Base-by-base conservation (phyloP, 2,797 vertebrate species). In the Melanotaenia boesemani region DNA sequence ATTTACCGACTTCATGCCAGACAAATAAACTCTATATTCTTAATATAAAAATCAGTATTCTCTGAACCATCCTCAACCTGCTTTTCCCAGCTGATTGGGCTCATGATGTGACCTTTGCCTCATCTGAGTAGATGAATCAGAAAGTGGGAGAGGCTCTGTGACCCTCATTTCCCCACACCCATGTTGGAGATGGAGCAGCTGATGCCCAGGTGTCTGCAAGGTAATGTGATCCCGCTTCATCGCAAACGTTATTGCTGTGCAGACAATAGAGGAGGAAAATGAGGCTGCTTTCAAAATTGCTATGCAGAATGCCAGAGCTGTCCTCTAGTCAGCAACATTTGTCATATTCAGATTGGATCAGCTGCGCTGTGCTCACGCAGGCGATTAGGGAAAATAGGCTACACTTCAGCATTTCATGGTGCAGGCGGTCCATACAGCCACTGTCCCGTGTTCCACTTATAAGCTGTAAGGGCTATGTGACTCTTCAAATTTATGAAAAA, bases 331-430 rank as follows among this genome's bases (percentile, higher is more conserved):
- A 88, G 91, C 80, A 79, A 69, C 87, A 89, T 90, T 91, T 86
- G 84, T 91, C 87, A 88, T 76, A 86, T 83, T 90, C 85, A 84
- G 82, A 90, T 89, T 85, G 86, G 87, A 89, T 91, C 92, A 87
- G 84, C 16, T 16, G 69, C 67, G 85, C 80, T 86, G 77, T 71
- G 77, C 88, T 81, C 88, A 84, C 80, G 74, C 72, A 59, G 86
- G 58, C 72, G 77, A 91, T 87, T 83, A 78, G 79, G 71, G 77
- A 63, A 83, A 90, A 80, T 79, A 69, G 72, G 77, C 78, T 77
- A 54, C 6, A 11, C 64, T 75, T 83, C 76, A 68, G 79, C 74
- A 58, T 86, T 63, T 70, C 71, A 39, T 24, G 1, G 61, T 12
- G 1, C 48, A 77, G 41, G 34, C 63, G 72, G 70, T 85, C 80